Evolutionary conservation across 1,140 invertebrate species (phyloP).

Genomic region (Ylistrum balloti): DNA sequence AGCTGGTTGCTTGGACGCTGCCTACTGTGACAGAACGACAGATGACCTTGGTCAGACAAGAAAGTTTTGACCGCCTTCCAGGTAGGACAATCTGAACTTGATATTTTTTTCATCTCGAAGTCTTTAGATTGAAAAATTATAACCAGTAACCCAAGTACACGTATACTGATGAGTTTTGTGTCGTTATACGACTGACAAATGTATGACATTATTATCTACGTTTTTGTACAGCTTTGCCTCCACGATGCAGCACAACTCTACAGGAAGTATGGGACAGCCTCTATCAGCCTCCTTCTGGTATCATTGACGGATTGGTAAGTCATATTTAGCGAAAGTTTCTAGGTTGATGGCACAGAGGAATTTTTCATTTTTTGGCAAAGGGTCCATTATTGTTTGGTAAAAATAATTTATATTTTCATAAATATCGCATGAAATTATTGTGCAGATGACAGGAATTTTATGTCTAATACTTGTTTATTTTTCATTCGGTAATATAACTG

Average conservation of each 20-base stretch:
- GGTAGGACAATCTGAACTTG: slow-evolving; percentile 78
- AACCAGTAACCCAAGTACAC: too few species aligned
- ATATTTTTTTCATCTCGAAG: too few species aligned
- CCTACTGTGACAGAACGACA: slow-evolving; percentile 90
- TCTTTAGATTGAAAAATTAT: too few species aligned
- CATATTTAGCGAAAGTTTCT: too few species aligned
- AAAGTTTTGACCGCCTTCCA: slow-evolving; percentile 83
- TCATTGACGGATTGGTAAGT: slow-evolving; percentile 93
- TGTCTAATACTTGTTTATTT: too few species aligned
- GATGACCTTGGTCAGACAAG: slow-evolving; percentile 86
- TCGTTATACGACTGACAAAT: neutral
- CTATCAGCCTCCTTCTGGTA: slow-evolving; percentile 93
- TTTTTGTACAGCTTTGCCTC: slow-evolving; percentile 82
- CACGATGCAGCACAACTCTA: slow-evolving; percentile 90
- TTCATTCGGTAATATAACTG: too few species aligned
- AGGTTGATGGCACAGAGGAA: too few species aligned
- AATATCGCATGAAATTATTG: too few species aligned
- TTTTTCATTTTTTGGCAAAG: too few species aligned
- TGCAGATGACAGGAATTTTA: neutral
- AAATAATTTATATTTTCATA: too few species aligned
- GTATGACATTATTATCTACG: slow-evolving; percentile 38
- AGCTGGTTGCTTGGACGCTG: slow-evolving; percentile 93
- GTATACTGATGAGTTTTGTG: too few species aligned
- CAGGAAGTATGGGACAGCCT: slow-evolving; percentile 93
- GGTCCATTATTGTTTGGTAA: too few species aligned